Percentiles rank a stretch among this genome's conserved stretches.
These are phyloP conservation scores for Entomobrya multifasciata DNA, from an alignment of 2,888 invertebrate species.

Conservation along the genomic window DNA sequence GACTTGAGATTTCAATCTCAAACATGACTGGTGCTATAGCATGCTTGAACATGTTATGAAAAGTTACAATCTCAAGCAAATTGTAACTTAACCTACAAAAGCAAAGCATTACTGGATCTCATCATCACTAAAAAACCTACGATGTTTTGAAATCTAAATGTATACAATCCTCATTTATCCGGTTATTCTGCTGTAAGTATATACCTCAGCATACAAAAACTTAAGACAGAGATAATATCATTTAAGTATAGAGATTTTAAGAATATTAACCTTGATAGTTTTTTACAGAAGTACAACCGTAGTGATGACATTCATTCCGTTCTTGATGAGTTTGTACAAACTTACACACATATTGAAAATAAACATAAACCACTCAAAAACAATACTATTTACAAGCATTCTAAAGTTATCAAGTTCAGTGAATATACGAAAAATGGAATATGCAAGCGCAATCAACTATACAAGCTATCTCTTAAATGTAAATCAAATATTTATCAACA, in stretches of 20 bases:
- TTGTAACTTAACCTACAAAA: no score
- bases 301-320: background rate
- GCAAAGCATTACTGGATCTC: no score
- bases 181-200: background rate
- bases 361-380: no score
- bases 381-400: no score
- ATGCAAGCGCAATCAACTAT: no score
- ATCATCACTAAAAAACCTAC: no score
- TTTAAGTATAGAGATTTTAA: conserved; percentile 15
- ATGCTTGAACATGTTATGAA: no score
- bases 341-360: background rate
- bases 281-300: background rate
- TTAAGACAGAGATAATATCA: background rate
- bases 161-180: conserved; percentile 36
- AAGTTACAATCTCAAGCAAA: no score
- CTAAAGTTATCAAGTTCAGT: background rate
- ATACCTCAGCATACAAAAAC: background rate
- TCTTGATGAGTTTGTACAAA: background rate
- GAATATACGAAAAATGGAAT: background rate
- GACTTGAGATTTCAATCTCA: no score
- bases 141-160: no score
- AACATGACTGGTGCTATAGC: no score
- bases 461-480: background rate
- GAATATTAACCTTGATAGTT: no score
- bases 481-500: background rate